phyloP scores from a whole-genome alignment of 2,888 invertebrate species.

The Drosophila antonietae region DNA sequence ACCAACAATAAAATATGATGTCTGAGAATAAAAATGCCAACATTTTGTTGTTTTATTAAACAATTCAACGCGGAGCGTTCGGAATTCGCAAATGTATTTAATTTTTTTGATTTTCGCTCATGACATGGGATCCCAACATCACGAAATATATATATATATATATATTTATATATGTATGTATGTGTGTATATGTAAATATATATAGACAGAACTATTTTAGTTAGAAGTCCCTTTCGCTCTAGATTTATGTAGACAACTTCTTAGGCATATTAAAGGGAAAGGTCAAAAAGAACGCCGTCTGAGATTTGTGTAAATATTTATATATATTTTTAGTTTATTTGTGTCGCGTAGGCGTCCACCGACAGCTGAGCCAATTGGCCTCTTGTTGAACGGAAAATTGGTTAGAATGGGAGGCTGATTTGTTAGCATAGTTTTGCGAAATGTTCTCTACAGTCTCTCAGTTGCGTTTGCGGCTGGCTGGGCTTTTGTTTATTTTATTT shows the following conservation, averaged over 20 bases:
- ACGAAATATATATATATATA: conserved; percentile 46
- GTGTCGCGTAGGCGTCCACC: conserved; percentile 47
- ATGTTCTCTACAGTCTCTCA: conserved; percentile 39
- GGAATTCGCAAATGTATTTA: conserved; percentile 9
- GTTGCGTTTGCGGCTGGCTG: conserved; percentile 1
- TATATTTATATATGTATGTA: conserved; percentile 43
- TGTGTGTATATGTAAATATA: conserved; percentile 35
- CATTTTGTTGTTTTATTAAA: conserved; percentile 74
- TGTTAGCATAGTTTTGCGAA: conserved; percentile 71
- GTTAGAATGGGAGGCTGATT: conserved; percentile 26
- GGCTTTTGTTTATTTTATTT: conserved; percentile 56
- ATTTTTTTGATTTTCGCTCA: not conserved
- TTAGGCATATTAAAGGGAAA: conserved; percentile 30
- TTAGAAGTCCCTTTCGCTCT: too few species aligned
- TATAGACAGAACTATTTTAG: not conserved
- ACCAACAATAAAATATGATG: conserved; percentile 72
- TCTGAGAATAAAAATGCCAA: conserved; percentile 57
- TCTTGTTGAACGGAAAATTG: conserved; percentile 19
- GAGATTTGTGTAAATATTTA: conserved; percentile 17
- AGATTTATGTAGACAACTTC: not conserved
- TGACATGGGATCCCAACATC: not conserved
- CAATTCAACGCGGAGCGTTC: conserved; percentile 24
- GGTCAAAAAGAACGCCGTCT: conserved; percentile 26
- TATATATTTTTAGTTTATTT: conserved; percentile 11
- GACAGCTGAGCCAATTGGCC: conserved; percentile 58